Evolutionary conservation across 2,888 invertebrate genomes (phyloP).

Genomic region (Rhopalosiphum nymphaeae): DNA sequence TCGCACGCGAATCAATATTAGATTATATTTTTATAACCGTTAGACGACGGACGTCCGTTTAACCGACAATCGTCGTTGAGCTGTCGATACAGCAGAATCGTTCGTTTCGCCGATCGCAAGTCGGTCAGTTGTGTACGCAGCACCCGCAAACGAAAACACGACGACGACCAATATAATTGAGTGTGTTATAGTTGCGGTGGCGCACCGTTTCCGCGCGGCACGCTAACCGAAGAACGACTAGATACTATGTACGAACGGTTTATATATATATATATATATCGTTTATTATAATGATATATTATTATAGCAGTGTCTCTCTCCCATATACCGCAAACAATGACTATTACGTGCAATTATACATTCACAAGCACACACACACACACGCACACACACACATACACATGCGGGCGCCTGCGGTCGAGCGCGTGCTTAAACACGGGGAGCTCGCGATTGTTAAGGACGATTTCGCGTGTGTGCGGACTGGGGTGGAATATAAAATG

Average conservation of each 20-base stretch:
- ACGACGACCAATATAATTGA: neutral
- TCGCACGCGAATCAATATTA: neutral
- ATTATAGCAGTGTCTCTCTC: neutral
- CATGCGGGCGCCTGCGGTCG: too few species aligned
- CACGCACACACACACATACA: neutral
- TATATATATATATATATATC: too few species aligned
- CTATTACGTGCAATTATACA: slow-evolving; percentile 8
- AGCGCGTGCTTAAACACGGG: neutral
- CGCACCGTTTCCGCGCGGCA: neutral
- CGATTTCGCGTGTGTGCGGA: neutral
- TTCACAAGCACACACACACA: neutral
- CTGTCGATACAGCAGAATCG: neutral
- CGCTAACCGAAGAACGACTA: neutral
- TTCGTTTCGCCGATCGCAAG: neutral
- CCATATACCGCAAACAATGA: neutral
- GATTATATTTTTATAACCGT: neutral
- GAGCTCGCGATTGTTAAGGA: neutral
- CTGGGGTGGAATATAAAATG: neutral
- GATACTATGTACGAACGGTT: too few species aligned
- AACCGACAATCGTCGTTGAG: neutral
- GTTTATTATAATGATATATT: neutral
- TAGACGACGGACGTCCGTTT: neutral
- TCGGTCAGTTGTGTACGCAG: neutral
- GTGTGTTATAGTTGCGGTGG: neutral
- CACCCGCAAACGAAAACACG: neutral